Evolutionary conservation across 2,797 vertebrate species (phyloP).

Genomic region (Thamnophis elegans): DNA sequence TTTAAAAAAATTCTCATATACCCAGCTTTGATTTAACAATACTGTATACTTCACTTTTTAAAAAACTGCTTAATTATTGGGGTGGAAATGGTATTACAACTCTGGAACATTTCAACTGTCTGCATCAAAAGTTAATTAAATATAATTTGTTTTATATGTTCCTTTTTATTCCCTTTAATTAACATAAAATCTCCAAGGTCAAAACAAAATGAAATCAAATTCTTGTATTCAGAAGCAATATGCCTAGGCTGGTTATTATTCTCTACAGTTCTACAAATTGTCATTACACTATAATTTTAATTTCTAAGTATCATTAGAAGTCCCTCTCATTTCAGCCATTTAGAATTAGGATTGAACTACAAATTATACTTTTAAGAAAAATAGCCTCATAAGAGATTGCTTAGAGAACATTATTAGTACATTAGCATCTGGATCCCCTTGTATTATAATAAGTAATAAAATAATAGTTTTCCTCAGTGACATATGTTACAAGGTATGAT

Average conservation of each 20-base stretch:
- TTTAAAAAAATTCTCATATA: neutral
- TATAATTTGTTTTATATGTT: neutral
- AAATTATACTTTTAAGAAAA: neutral
- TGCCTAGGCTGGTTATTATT: neutral
- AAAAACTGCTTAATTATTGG: neutral
- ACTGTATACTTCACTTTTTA: neutral
- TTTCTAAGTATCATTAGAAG: neutral
- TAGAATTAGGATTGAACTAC: neutral
- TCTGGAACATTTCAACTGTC: neutral
- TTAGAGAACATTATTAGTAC: neutral
- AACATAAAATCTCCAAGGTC: neutral
- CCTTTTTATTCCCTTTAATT: neutral
- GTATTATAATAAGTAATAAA: neutral
- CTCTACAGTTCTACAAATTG: neutral
- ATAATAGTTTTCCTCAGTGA: neutral
- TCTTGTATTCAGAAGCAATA: fast-evolving
- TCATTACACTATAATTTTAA: fast-evolving
- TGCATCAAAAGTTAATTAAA: neutral
- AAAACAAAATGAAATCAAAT: neutral
- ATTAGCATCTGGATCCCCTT: neutral
- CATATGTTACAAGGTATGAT: neutral
- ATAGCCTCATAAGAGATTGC: fast-evolving
- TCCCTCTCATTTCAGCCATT: neutral
- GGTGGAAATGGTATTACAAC: neutral
- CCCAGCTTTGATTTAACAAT: neutral